Evolutionary conservation across 2,113 vertebrate species (phyloP), one percentile per base, ranked within the genome.

Genomic region (Prionailurus viverrinus): DNA sequence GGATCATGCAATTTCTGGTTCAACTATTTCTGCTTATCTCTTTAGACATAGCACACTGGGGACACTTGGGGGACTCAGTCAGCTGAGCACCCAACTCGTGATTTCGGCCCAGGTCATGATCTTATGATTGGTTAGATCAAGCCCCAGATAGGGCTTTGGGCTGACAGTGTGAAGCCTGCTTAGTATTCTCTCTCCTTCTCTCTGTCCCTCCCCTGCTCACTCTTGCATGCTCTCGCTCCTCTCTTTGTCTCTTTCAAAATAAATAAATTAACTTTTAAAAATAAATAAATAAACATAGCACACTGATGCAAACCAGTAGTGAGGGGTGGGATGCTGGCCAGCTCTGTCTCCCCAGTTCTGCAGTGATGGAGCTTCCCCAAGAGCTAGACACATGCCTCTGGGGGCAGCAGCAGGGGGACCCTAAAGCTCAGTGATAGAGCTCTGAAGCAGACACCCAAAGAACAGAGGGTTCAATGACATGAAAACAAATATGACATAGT

Each of bases 341-440:
- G 33, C 29, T 69, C 39, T 33, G 18, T 33, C 74, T 81, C 51
- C 82, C 74, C 41, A 51, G 48, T 25, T 41, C 63, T 29, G 7
- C 19, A 6, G 0, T 21, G 4, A 36, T 3, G 19, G 41, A 61
- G 16, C 10, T 31, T 53, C 51, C 11, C 78, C 21, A 5, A 51
- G 39, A 91, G 31, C 2, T 19, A 53, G 14, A n/a, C 4, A 0
- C 14, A 2, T 0, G 0, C 27, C n/a, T 66, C 87, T 14, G 7
- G 1, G 1, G 8, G 19, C 0, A 74, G 58, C 82, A 45, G 39
- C 71, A 10, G 45, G 5, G 4, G 7, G 1, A 18, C 33, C 66
- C n/a, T 10, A 13, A 84, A 55, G 41, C 31, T 58, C 51, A 36
- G 14, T 27, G 25, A 3, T 1, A 0, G 31, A 78, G 29, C 29